phyloP scores from a whole-genome alignment of 2,113 vertebrate species.

The Ochotona princeps region DNA sequence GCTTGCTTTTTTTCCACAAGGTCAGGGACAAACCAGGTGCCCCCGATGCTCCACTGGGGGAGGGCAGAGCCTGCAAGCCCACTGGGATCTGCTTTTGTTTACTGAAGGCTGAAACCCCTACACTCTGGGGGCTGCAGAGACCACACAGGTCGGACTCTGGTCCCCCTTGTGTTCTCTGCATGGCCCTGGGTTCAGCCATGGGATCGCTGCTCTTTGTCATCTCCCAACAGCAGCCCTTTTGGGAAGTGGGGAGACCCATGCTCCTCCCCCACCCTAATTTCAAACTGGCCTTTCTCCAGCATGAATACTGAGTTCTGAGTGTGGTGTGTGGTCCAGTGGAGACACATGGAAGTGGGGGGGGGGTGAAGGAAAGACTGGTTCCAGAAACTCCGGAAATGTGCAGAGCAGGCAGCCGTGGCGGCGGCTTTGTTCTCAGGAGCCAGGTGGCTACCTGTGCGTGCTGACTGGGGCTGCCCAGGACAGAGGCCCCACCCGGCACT shows the following conservation, averaged over 20 bases:
- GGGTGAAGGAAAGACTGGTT: neutral
- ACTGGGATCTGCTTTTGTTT: neutral
- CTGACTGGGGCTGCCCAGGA: neutral
- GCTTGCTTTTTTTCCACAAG: neutral
- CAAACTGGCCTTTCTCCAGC: slow-evolving; percentile 14
- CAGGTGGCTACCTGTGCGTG: slow-evolving; percentile 23
- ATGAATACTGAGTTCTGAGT: slow-evolving; percentile 44
- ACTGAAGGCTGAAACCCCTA: neutral
- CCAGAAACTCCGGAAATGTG: neutral
- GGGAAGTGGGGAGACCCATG: neutral
- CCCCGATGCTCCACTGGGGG: neutral
- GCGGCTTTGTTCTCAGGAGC: slow-evolving; percentile 54
- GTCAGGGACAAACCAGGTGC: neutral
- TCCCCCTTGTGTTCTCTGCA: neutral
- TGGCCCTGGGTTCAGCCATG: neutral
- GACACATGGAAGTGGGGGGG: neutral
- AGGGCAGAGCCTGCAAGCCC: neutral
- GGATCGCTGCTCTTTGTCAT: neutral
- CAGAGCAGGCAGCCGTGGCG: neutral
- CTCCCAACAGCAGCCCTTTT: neutral
- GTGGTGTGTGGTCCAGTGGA: slow-evolving; percentile 52
- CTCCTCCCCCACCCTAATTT: slow-evolving; percentile 4
- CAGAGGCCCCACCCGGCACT: slow-evolving; percentile 52
- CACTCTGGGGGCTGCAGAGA: neutral
- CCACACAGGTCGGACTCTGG: neutral